These are phyloP conservation scores for Halichoerus grypus DNA, from an alignment of 2,113 vertebrate genomes.

Conservation along the genomic window DNA sequence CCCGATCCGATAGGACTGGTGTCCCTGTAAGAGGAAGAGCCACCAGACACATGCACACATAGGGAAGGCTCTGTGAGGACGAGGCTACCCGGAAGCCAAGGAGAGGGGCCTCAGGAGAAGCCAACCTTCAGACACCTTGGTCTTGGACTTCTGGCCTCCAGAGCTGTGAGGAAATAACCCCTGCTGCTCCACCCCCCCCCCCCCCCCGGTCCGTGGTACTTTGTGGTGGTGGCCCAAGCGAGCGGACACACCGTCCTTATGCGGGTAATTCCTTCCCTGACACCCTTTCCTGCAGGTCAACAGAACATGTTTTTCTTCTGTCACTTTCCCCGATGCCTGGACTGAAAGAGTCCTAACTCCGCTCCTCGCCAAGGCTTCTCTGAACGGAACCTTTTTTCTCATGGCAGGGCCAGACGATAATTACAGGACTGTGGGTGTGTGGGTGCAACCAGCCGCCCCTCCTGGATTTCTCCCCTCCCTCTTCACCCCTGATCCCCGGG, in stretches of 20 bases:
- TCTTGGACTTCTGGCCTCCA: background rate
- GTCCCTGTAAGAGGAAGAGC: background rate
- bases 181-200: background rate
- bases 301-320: background rate
- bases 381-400: background rate
- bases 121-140: background rate
- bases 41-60: background rate
- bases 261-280: background rate
- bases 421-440: no score
- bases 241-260: no score
- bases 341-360: background rate
- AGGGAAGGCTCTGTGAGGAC: background rate
- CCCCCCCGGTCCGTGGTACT: no score
- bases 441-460: background rate
- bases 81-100: background rate
- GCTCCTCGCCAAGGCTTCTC: background rate
- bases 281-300: background rate
- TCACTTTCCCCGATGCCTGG: background rate
- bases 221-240: background rate
- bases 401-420: background rate
- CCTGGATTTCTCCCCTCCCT: background rate
- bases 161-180: background rate
- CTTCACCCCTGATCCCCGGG: background rate
- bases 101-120: background rate
- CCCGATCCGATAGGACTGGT: background rate